Evolutionary conservation across 2,888 invertebrate genomes (phyloP), one percentile per base, ranked within the genome.

Genomic region (Galeruca laticollis): DNA sequence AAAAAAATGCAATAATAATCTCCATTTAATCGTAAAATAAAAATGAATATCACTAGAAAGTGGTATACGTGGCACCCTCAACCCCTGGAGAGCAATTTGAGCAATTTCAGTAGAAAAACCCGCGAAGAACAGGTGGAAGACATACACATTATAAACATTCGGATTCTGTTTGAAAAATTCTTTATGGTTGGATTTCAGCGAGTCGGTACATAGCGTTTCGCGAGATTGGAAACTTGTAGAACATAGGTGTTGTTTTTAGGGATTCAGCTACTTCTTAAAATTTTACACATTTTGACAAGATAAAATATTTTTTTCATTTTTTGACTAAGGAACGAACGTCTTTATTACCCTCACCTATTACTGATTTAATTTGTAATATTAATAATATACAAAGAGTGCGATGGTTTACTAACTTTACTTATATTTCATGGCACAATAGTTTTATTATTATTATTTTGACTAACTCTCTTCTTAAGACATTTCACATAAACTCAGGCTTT

Each of bases 61-160:
- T 57, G 56, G 56, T 31, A 5, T 54, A 31, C n/a, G 11, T 26
- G 4, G 26, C 33, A 31, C 31, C 33, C 26, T 33, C 31, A 20
- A 51, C 76, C 73, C 74, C 56, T 40, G 71, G 78, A 68, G 74
- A 71, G 72, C 73, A 69, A 74, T 78, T 78, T 60, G 66, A 33
- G 72, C 72, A 68, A 75, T 77, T 78, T 60, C 69, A 43, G 60
- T 65, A 65, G 71, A 74, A 75, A 73, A n/a, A n/a, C 72, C 72
- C 73, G 74, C 75, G 77, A 80, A 66, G 80, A 82, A 82, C 82
- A 82, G 82, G 83, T 83, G 83, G 81, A 81, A 81, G 78, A 79
- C 78, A 79, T 77, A 73, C 79, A 80, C 80, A 78, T 82, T 82
- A 79, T 79, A 79, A 79, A 80, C 82, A 80, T 80, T 81, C 78